These are phyloP conservation scores for Phocoena sinus DNA, from an alignment of 2,113 vertebrate genomes.

Conservation along the genomic window DNA sequence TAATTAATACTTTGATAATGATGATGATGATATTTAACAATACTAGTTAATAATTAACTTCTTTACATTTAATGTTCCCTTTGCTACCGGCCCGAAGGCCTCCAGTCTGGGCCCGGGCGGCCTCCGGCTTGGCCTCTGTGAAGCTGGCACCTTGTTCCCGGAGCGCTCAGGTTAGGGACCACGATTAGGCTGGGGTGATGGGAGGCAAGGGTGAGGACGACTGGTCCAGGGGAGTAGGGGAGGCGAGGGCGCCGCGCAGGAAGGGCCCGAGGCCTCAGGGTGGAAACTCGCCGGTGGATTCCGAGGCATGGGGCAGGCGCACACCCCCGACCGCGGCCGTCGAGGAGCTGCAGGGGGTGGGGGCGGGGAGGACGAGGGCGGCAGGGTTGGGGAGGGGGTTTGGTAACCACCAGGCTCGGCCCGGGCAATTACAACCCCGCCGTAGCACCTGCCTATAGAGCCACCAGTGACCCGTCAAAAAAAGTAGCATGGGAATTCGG, in stretches of 20 bases:
- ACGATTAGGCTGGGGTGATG: slow-evolving; percentile 81
- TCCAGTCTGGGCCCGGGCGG: slow-evolving; percentile 85
- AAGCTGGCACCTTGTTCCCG: slow-evolving; percentile 89
- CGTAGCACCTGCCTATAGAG: slow-evolving; percentile 87
- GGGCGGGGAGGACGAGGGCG: background rate
- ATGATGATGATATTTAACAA: background rate
- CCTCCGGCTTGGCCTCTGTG: slow-evolving; percentile 83
- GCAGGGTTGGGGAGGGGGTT: background rate
- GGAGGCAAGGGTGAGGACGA: background rate
- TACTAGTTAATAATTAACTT: background rate
- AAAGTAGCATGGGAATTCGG: slow-evolving; percentile 98
- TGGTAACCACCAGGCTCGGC: slow-evolving; percentile 33
- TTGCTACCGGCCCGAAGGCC: slow-evolving; percentile 88
- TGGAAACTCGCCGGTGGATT: background rate
- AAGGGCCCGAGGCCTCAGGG: background rate
- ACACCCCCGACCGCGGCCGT: background rate
- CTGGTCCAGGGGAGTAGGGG: background rate
- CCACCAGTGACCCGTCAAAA: slow-evolving; percentile 99
- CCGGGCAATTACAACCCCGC: slow-evolving; percentile 66
- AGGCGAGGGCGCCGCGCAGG: too few species aligned
- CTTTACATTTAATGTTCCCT: slow-evolving; percentile 78
- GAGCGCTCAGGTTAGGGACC: slow-evolving; percentile 77
- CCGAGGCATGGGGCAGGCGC: background rate
- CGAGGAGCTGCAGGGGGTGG: background rate
- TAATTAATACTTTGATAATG: slow-evolving; percentile 79